Conservation (phyloP, 2,113 vertebrate genomes). For the Neotragus moschatus region DNA sequence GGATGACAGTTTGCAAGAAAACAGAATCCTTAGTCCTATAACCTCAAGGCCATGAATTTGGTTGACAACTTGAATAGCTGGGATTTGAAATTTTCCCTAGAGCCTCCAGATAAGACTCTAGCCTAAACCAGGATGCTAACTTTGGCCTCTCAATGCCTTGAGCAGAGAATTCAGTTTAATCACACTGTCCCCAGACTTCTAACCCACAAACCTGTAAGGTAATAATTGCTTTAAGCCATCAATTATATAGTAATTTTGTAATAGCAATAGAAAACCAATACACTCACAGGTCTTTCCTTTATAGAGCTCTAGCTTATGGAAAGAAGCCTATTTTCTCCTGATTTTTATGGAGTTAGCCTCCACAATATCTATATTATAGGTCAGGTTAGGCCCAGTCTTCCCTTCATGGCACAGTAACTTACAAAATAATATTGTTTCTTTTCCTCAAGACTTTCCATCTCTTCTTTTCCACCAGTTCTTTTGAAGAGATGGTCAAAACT, state of each 20-base stretch:
- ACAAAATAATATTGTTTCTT: background rate
- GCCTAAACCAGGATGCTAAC: background rate
- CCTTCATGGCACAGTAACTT: background rate
- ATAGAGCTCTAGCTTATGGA: background rate
- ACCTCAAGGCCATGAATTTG: background rate
- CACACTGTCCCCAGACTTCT: background rate
- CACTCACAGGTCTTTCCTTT: background rate
- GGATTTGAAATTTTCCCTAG: background rate
- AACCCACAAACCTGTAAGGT: background rate
- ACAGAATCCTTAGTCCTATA: background rate
- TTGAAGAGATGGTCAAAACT: background rate
- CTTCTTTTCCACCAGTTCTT: background rate
- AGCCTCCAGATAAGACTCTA: background rate
- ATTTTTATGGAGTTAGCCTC: background rate
- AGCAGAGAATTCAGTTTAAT: background rate
- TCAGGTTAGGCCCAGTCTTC: background rate
- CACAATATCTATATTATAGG: background rate
- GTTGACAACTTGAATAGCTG: background rate
- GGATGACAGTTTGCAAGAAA: background rate
- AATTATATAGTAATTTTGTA: background rate
- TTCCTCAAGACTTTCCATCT: background rate
- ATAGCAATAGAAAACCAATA: background rate
- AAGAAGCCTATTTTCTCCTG: background rate
- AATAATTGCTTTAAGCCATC: background rate
- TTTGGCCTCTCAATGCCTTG: background rate